Conservation (phyloP, 2,888 invertebrate genomes). For the Cordilura impudica region DNA sequence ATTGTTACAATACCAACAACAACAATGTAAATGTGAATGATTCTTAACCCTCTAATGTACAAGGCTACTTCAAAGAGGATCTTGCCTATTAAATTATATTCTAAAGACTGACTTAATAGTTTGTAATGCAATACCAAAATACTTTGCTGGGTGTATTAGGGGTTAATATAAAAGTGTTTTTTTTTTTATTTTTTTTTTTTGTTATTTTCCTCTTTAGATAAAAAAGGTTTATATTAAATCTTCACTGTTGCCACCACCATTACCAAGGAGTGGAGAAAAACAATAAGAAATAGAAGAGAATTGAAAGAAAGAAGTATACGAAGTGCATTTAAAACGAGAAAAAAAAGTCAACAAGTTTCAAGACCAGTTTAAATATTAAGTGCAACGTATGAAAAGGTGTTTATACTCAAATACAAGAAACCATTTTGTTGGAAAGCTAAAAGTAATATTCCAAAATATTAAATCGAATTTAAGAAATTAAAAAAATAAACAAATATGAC, state of each 20-base stretch:
- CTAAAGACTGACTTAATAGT: too few species aligned
- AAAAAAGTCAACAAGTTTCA: slow-evolving; percentile 58
- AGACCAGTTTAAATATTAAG: slow-evolving; percentile 57
- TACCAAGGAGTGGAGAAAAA: slow-evolving; percentile 14
- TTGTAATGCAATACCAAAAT: too few species aligned
- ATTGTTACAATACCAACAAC: background rate
- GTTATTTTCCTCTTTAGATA: slow-evolving; percentile 35
- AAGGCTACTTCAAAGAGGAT: too few species aligned
- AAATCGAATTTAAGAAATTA: slow-evolving; percentile 18
- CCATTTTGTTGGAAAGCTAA: slow-evolving; percentile 50
- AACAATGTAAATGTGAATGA: background rate
- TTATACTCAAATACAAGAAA: slow-evolving; percentile 49
- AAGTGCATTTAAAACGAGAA: slow-evolving; percentile 44
- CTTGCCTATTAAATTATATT: too few species aligned
- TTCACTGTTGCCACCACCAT: background rate
- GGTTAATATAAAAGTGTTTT: background rate
- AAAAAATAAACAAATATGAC: slow-evolving; percentile 48
- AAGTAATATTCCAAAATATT: slow-evolving; percentile 6
- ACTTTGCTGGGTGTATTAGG: too few species aligned
- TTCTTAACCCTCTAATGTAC: background rate
- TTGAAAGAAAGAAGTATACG: slow-evolving; percentile 21
- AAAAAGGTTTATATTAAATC: slow-evolving; percentile 21
- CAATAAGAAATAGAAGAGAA: slow-evolving; percentile 26
- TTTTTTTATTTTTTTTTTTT: too few species aligned
- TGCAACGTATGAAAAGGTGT: slow-evolving; percentile 45